phyloP scores from a whole-genome alignment of 2,888 invertebrate genomes.

The Eurytoma adleriae region DNA sequence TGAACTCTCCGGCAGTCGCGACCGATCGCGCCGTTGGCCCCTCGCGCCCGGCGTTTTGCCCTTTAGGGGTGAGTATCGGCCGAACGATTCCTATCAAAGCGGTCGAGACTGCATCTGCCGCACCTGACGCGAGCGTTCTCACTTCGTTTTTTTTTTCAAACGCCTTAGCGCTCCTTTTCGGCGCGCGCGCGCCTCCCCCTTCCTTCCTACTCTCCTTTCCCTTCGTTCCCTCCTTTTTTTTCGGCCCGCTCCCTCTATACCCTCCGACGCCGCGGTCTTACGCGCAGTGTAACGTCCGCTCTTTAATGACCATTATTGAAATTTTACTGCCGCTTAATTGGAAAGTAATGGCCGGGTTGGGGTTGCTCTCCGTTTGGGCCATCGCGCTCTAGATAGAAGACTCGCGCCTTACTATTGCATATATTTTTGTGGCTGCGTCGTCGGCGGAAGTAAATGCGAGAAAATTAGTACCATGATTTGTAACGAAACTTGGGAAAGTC shows the following conservation, averaged over 20 bases:
- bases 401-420: not conserved
- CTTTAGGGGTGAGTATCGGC: constrained; percentile 67
- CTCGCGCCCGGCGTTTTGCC: constrained; percentile 44
- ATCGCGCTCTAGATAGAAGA: constrained; percentile 39
- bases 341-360: constrained; percentile 72
- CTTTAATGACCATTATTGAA: constrained; percentile 76
- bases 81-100: constrained; percentile 73
- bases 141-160: constrained; percentile 51
- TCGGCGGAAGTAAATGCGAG: not conserved
- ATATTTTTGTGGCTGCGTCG: constrained; percentile 22
- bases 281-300: constrained; percentile 70
- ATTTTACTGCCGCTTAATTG: constrained; percentile 75
- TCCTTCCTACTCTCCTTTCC: constrained; percentile 54
- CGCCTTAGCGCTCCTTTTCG: constrained; percentile 12
- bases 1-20: too few species aligned
- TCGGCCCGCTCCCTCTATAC: constrained; percentile 61
- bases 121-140: constrained; percentile 70
- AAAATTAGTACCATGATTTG: constrained; percentile 35
- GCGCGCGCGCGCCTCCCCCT: constrained; percentile 51
- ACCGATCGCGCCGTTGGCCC: constrained; percentile 19
- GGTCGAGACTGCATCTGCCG: constrained; percentile 71
- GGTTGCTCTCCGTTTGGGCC: not conserved
- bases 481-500: constrained; percentile 32
- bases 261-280: constrained; percentile 22
- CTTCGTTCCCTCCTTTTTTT: constrained; percentile 55